Evolutionary conservation across 2,888 invertebrate genomes (phyloP), one percentile per base, ranked within the genome.

Genomic region (Synanthedon myopaeformis): DNA sequence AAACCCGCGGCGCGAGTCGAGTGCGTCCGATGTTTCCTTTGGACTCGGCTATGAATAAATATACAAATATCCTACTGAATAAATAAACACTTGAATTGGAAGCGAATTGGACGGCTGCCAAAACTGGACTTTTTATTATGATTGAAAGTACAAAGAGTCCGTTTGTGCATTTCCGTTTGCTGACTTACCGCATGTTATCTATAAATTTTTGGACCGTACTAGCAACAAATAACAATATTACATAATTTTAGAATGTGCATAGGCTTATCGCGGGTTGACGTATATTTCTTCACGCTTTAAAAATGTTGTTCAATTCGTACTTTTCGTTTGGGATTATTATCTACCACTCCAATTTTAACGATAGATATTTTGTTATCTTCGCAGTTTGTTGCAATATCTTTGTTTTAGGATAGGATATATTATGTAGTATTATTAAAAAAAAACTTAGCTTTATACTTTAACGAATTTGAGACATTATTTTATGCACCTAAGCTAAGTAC

Each of bases 401-500:
- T 28, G 28, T 28, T 35, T 35, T 35, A 35, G 6, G 28, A 28
- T 28, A 23, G 8, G 28, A 35, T 3, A 35, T 35, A 35, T 10
- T 35, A 35, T 10, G 35, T 6, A 10, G 35, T 10, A 35, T 35
- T 35, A 35, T 35, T 35, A 5, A 10, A 42, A 42, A 52, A n/a
- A 41, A 42, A 52, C 13, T 51, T 12, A 35, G 35, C 49, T 52
- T 51, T 55, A 52, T 52, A 52, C 52, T 51, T 51, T 53, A 53
- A 55, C 51, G 48, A 52, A 51, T 53, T 53, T 51, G 5, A 41
- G 49, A 49, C 51, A 51, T 41, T 53, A 55, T 51, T 53, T 53
- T 55, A 53, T 55, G 51, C 51, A 55, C 53, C 48, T 53, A 45
- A 51, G 48, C 51, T 55, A 52, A 19, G 17, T 17, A 23, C 48